Evolutionary conservation across 2,797 vertebrate genomes (phyloP).

Genomic region (Parauchenoglanis punctatus): DNA sequence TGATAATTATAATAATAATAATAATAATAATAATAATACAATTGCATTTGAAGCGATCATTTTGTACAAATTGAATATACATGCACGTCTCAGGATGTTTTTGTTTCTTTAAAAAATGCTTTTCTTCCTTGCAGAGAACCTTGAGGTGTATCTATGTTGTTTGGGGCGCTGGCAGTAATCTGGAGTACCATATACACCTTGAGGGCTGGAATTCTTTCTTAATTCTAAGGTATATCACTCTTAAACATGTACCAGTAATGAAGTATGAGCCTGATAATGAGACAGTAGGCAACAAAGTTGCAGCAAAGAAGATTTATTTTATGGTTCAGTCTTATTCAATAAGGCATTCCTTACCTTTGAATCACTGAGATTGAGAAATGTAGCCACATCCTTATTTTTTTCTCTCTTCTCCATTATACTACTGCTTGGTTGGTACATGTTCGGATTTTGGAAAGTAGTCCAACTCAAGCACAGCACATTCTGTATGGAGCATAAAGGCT

Average conservation of each 20-base stretch:
- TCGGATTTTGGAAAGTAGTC: not conserved
- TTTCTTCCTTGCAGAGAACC: constrained; percentile 68
- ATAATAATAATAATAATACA: not conserved
- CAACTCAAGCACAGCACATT: not conserved
- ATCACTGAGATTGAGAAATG: not conserved
- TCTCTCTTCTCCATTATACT: not conserved
- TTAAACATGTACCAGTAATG: not conserved
- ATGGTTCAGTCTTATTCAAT: not conserved
- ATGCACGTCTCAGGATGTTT: not conserved
- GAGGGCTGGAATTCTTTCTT: constrained; percentile 84
- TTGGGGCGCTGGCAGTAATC: constrained; percentile 65
- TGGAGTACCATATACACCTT: constrained; percentile 71
- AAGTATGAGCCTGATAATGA: no score
- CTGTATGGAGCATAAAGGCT: not conserved
- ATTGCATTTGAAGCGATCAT: not conserved
- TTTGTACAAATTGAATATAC: not conserved
- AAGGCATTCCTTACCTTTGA: not conserved
- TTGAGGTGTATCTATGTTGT: constrained; percentile 67
- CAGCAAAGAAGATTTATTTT: not conserved
- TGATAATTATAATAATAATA: not conserved
- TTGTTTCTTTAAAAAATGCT: not conserved
- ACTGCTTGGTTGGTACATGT: not conserved
- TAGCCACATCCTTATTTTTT: not conserved
- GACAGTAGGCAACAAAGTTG: not conserved
- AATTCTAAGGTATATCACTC: constrained; percentile 82